These are phyloP conservation scores for Philhelius pedissequus DNA, from an alignment of 2,888 invertebrate species.

Conservation along the genomic window DNA sequence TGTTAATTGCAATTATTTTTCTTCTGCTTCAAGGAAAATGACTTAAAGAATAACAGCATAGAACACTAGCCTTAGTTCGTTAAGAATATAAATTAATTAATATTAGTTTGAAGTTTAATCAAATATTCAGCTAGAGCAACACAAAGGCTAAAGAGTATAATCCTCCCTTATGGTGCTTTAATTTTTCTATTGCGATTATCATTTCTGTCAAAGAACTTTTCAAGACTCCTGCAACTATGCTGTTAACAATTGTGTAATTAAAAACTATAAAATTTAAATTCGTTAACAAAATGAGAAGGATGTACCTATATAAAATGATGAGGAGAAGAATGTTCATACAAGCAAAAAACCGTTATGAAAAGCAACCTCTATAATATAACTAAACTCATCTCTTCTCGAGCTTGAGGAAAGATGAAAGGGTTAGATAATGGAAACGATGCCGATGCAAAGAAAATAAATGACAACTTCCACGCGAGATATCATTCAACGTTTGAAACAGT, in stretches of 20 bases:
- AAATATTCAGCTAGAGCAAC: background rate
- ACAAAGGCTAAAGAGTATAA: background rate
- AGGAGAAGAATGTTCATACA: background rate
- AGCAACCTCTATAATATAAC: background rate
- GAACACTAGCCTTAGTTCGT: too few species aligned
- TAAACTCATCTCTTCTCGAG: background rate
- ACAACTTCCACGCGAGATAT: constrained; percentile 50
- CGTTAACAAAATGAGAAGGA: background rate
- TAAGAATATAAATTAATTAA: background rate
- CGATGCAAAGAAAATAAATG: constrained; percentile 48
- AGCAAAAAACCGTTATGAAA: background rate
- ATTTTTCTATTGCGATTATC: background rate
- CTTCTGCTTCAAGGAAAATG: too few species aligned
- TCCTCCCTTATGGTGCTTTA: background rate
- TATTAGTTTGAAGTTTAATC: background rate
- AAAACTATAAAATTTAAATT: constrained; percentile 13
- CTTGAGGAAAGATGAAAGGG: constrained; percentile 12
- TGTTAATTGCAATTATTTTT: too few species aligned
- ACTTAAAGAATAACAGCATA: too few species aligned
- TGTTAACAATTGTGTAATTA: constrained; percentile 10
- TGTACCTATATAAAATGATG: background rate
- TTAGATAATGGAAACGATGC: constrained; percentile 30
- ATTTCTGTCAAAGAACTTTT: background rate
- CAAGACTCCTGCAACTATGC: background rate
- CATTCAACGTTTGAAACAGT: constrained; percentile 41